Evolutionary conservation across 2,113 vertebrate genomes (phyloP).

Genomic region (Labeo catla): DNA sequence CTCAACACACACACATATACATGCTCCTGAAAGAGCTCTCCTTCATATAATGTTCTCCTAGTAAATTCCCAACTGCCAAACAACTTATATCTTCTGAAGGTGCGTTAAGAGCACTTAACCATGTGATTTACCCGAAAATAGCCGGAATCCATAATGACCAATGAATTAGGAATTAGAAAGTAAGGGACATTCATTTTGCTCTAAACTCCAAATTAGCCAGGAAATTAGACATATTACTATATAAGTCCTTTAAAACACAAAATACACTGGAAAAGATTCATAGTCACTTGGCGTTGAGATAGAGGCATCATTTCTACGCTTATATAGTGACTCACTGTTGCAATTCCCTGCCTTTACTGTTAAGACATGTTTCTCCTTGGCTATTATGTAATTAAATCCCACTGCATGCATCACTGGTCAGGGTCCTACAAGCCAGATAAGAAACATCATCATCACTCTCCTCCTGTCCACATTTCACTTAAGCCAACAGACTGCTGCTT

Average conservation of each 20-base stretch:
- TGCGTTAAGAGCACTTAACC: not conserved
- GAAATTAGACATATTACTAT: not conserved
- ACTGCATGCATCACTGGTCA: constrained; percentile 1
- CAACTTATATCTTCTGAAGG: not conserved
- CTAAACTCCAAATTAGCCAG: not conserved
- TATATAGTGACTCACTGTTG: not conserved
- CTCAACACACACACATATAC: constrained; percentile 46
- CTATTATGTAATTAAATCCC: not conserved
- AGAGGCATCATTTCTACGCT: not conserved
- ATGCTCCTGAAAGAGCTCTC: not conserved
- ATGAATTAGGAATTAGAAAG: not conserved
- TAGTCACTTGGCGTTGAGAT: not conserved
- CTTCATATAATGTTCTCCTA: not conserved
- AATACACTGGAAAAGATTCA: not conserved
- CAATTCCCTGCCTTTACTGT: not conserved
- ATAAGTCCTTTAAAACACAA: not conserved
- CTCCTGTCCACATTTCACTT: constrained; percentile 1
- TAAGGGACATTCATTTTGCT: not conserved
- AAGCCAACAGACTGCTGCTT: not conserved
- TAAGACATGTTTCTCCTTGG: not conserved
- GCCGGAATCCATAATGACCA: not conserved
- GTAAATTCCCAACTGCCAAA: not conserved
- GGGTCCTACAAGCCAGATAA: not conserved
- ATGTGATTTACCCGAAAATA: not conserved
- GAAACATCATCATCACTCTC: not conserved